Evolutionary conservation across 2,888 invertebrate species (phyloP), one percentile per base, ranked within the genome.

Genomic region (Lepidochitona cinerea): DNA sequence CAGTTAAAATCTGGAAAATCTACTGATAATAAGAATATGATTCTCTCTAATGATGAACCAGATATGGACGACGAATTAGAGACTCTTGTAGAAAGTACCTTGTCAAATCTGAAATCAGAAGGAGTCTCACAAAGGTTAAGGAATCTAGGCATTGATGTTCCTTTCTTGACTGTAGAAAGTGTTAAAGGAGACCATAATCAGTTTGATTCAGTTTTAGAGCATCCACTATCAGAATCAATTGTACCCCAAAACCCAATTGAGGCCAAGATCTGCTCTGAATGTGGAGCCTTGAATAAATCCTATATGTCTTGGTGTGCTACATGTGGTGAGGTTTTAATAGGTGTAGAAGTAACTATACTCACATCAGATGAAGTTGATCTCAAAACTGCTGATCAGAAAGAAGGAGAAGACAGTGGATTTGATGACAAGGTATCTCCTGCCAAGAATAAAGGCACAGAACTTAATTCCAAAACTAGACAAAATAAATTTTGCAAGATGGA

Each of bases 241-340:
- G 29, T 2, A 32, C 1, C 26, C 14, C 18, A 23, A 49, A 73
- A 78, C 54, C 75, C 75, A 7, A 83, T 80, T 70, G 68, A 77
- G 53, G 78, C 84, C 14, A 79, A 81, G 41, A 78, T 84, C 3
- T 88, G 88, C 69, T 85, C 85, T 3, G 86, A 86, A 59, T 88
- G 88, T 78, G 73, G 76, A 18, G 80, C 83, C 18, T 70, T 84
- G 35, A 88, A 87, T 70, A 87, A 86, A 71, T 80, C 79, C 23
- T 86, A 87, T 71, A 85, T 87, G 84, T 80, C 84, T 4, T 87
- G 87, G 87, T 88, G 88, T 70, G 76, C 82, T 6, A 82, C 84
- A 1, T 88, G 88, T 81, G 85, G 87, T 2, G 85, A 84, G 64
- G 81, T 86, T 37, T 78, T 88, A 26, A 87, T 85, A 33, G 88